Base-by-base conservation (phyloP, 2,113 vertebrate species). In the Saguinus imperator region DNA sequence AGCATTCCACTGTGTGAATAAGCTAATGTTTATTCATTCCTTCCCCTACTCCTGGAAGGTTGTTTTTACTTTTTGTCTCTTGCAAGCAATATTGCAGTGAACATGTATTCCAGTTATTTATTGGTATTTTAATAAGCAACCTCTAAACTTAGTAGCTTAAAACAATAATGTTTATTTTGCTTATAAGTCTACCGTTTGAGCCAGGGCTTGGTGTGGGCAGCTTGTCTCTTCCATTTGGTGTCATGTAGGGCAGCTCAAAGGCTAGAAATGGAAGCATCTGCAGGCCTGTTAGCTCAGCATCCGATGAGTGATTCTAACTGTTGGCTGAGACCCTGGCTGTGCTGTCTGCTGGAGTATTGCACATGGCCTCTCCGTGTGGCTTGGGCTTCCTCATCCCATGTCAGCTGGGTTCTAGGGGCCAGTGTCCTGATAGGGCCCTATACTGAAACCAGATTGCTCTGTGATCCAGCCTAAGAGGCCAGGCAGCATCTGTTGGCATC, bases 281-380 rank as follows among this genome's bases (percentile, higher is more conserved):
- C 20, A 29, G 82, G 35, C 70, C 57, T 35, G 77, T 12, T 52
- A 27, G 6, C 27, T 35, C n/a, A 20, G 0, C 0, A 6, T 32
- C 77, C 1, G 35, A 23, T 16, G 37, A 57, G 1, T 20, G 87
- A 37, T n/a, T 6, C 61, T 89, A 73, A 68, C 55, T 40, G n/a
- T 8, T n/a, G 32, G 4, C n/a, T 3, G 6, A n/a, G 57, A 40
- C 40, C 48, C 14, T 27, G 0, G 32, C 45, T 5, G 40, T n/a
- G 16, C 55, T n/a, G 8, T 13, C 6, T 23, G 16, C 18, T 5
- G 2, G 27, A 72, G 76, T 20, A 5, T 55, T 1, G 0, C 1
- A 0, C 0, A 0, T 21, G 64, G 57, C 50, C 27, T 11, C 73
- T 18, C 72, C 21, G 0, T 2, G 8, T 86, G 73, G 37, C 43